phyloP scores from a whole-genome alignment of 2,797 vertebrate species.

The Todus mexicanus region DNA sequence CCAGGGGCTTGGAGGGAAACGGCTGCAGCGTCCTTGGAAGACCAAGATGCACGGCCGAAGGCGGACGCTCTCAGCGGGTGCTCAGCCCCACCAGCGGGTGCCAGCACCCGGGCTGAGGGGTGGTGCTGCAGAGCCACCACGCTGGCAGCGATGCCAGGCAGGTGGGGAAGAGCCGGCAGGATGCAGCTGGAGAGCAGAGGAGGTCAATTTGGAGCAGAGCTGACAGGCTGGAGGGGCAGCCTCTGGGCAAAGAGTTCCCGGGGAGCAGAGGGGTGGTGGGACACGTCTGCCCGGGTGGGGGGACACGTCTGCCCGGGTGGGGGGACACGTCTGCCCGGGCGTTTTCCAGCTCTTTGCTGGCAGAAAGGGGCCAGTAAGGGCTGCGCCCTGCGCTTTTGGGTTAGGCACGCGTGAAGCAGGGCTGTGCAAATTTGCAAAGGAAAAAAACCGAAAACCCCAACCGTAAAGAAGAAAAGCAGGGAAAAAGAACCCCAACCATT shows the following conservation, averaged over 20 bases:
- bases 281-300: too few species aligned
- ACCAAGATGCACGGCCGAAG: neutral
- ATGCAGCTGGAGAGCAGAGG: neutral
- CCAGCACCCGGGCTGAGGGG: neutral
- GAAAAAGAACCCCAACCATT: neutral
- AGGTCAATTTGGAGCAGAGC: neutral
- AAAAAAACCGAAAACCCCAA: neutral
- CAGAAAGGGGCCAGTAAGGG: neutral
- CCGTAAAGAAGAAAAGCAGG: neutral
- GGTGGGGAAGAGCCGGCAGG: neutral
- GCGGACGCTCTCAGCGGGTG: neutral
- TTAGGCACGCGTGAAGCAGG: neutral
- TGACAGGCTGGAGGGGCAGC: neutral
- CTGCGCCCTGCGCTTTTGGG: neutral
- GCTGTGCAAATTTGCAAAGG: neutral
- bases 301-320: too few species aligned
- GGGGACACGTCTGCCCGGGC: rapidly evolving
- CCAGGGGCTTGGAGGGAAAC: neutral
- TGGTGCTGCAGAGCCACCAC: rapidly evolving
- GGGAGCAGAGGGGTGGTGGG: neutral
- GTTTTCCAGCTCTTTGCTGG: neutral
- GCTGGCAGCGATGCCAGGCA: neutral
- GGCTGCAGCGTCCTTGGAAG: neutral
- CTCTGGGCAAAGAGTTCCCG: neutral
- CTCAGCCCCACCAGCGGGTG: neutral